Base-by-base conservation (phyloP, 2,113 vertebrate genomes). In the Oxyura jamaicensis region DNA sequence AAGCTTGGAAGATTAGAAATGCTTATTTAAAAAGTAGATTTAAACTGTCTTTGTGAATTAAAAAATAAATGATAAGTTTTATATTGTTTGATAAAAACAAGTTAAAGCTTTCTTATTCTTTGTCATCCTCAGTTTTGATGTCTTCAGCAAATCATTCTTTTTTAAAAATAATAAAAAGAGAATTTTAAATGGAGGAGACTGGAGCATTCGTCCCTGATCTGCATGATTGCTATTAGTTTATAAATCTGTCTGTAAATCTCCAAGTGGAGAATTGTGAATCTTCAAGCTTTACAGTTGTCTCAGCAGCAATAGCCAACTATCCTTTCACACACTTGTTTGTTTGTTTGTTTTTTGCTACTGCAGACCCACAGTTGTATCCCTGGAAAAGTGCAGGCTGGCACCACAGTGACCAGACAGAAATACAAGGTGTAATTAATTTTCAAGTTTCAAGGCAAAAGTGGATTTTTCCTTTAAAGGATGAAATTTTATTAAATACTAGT, bases 1-100 rank as follows among this genome's bases (percentile, higher is more conserved):
- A 75, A 82, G 23, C 66, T 65, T 52, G 35, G 20, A 41, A 36
- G 66, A 88, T 93, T 89, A 97, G 75, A 91, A 91, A 94, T 44
- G 13, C 53, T 26, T 90, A n/a, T 65, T 76, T 90, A 76, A 93
- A 77, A 95, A 48, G 8, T 72, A 73, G 42, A 39, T 82, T 94
- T 68, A 59, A 88, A 62, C 44, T 82, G 59, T 71, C 36, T 83
- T 86, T 88, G 53, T 90, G 68, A 79, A 31, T 55, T 10, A 10
- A 39, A 39, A 39, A 39, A 39, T 8, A 39, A 39, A 39, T 39
- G 10, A 39, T 10, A 39, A 39, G 39, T 39, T 39, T 10, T 39
- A 39, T 39, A 39, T 39, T 39, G 39, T 39, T 39, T 42, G 58
- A 76, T 42, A 91, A 78, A 95, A 75, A 53, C 41, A 75, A 55